These are phyloP conservation scores for Drosophila mayri DNA, from an alignment of 1,140 invertebrate species.

Conservation along the genomic window DNA sequence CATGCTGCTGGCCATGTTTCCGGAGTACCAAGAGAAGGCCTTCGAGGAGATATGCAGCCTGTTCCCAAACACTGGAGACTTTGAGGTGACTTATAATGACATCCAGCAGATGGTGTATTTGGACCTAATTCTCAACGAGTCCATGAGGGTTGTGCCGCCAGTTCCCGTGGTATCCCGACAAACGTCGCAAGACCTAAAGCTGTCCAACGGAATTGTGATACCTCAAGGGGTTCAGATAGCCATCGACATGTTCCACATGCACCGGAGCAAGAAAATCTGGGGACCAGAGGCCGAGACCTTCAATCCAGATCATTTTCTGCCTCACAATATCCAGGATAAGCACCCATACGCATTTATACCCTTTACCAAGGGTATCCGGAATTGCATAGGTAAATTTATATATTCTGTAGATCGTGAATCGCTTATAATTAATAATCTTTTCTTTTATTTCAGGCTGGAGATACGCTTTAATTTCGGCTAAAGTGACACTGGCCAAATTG, in stretches of 20 bases:
- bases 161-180: conserved; percentile 75
- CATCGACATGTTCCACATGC: conserved; percentile 66
- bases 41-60: conserved; percentile 88
- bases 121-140: conserved; percentile 88
- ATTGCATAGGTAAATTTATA: conserved; percentile 71
- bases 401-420: too few species aligned
- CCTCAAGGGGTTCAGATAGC: conserved; percentile 62
- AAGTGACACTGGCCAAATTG: conserved; percentile 70
- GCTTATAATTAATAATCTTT: background rate
- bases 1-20: conserved; percentile 78
- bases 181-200: conserved; percentile 57
- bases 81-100: conserved; percentile 86
- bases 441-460: conserved; percentile 62
- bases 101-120: conserved; percentile 88
- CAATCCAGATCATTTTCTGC: conserved; percentile 79
- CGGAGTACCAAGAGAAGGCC: conserved; percentile 86
- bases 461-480: conserved; percentile 75
- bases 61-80: conserved; percentile 85
- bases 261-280: conserved; percentile 70
- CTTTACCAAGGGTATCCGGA: conserved; percentile 76
- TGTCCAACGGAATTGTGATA: conserved; percentile 58
- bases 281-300: conserved; percentile 71
- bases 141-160: conserved; percentile 85
- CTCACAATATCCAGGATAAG: conserved; percentile 55
- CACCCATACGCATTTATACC: conserved; percentile 78